A percentile compares a stretch with the other conserved stretches of the same genome.
These are phyloP conservation scores for Kuschelorhynchus macadamiae DNA, from an alignment of 2,888 invertebrate species.

Conservation along the genomic window DNA sequence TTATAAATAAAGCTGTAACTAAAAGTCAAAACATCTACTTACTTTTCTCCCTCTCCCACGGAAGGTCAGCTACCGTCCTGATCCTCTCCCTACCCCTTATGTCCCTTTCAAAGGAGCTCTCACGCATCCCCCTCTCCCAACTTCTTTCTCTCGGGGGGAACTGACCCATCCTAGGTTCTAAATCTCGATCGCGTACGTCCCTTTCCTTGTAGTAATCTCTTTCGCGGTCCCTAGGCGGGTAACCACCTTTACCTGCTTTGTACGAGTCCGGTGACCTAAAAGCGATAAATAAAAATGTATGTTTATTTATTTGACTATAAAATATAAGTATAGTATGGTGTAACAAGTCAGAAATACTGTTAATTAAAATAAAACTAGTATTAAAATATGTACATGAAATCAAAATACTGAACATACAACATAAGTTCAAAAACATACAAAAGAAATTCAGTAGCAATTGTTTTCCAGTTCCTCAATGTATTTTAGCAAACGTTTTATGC, in stretches of 20 bases:
- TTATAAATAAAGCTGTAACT: no score
- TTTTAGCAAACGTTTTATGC: no score
- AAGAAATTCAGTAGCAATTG: no score
- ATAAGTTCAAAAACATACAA: no score
- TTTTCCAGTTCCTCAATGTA: no score
- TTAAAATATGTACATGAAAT: no score
- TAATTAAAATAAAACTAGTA: not conserved
- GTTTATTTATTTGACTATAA: not conserved
- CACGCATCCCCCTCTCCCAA: conserved; percentile 52
- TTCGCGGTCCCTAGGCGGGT: conserved; percentile 3
- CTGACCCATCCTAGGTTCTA: conserved; percentile 26
- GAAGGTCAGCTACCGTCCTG: conserved; percentile 58
- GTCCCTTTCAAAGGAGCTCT: conserved; percentile 58
- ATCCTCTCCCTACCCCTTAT: conserved; percentile 57
- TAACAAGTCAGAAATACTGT: no score
- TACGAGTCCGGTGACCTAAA: conserved; percentile 34
- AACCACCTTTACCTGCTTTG: no score
- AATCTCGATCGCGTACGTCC: conserved; percentile 26
- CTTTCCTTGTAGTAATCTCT: conserved; percentile 26
- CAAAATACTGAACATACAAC: no score
- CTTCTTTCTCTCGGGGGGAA: conserved; percentile 50
- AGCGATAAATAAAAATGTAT: not conserved
- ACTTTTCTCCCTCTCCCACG: conserved; percentile 60
- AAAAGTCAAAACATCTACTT: conserved; percentile 14
- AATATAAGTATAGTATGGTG: not conserved